phyloP scores from a whole-genome alignment of 2,797 vertebrate genomes.

The Cryptoblepharus egeriae region DNA sequence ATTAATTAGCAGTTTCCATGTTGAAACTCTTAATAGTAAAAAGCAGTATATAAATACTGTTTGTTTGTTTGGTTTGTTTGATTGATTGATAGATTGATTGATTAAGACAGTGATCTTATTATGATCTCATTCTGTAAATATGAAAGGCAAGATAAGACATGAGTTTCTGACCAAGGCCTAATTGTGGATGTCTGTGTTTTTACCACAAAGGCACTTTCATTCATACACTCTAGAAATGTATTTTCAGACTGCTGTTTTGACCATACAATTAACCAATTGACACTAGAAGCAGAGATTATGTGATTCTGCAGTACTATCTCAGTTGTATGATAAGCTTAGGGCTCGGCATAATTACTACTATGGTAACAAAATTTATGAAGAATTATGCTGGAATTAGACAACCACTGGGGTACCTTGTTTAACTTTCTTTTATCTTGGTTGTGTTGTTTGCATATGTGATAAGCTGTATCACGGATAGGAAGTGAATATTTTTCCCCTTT shows the following conservation, averaged over 20 bases:
- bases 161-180: background rate
- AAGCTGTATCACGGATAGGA: constrained; percentile 1
- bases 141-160: background rate
- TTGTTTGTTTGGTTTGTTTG: too few relatives aligned
- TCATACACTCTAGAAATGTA: constrained; percentile 50
- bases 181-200: background rate
- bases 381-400: background rate
- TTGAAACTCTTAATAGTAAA: background rate
- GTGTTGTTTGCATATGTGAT: background rate
- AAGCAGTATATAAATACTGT: too few relatives aligned
- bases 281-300: background rate
- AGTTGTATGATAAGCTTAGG: constrained; percentile 48
- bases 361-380: constrained; percentile 27
- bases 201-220: constrained; percentile 30
- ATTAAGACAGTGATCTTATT: background rate
- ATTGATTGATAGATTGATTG: too few relatives aligned
- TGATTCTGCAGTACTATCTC: constrained; percentile 25
- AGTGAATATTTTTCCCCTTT: background rate
- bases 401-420: background rate
- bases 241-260: background rate
- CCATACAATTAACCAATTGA: constrained; percentile 51
- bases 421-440: constrained; percentile 3
- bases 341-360: constrained; percentile 17
- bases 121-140: background rate
- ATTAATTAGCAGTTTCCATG: background rate